Evolutionary conservation across 1,140 invertebrate genomes (phyloP), one percentile per base, ranked within the genome.

Genomic region (Hermetia illucens): DNA sequence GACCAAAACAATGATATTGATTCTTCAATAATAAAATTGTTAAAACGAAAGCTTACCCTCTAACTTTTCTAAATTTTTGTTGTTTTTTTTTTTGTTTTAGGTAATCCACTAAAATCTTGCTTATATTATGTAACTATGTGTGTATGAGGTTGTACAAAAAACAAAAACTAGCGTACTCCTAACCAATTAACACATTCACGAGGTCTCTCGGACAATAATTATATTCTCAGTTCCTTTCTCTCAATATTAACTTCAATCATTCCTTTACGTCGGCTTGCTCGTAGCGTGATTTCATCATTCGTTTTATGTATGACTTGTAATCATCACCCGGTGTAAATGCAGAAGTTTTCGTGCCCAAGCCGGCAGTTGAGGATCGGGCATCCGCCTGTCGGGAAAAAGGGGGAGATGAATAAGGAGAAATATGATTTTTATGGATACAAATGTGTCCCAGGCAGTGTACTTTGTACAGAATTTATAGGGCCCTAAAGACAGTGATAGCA

Each of bases 261-360:
- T 32, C 13, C 13, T 32, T 32, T 13, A 13, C 17, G 17, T 44
- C 21, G 2, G 40, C 53, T 62, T 82, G 79, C 49, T 82, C 75
- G 57, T 82, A 84, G 36, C 81, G 66, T 18, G 75, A 74, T 48
- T 79, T 76, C 75, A 89, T 86, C 69, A 87, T 83, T 63, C 88
- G 87, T 52, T 87, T 86, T 4, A 89, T 83, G 60, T 82, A 82
- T 44, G 87, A 82, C 63, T 88, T 88, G 53, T 91, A 90, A 9
- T 80, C 80, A 53, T 86, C 82, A 4, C 79, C 79, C 9, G 81
- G 77, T 32, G 72, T 60, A 43, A 80, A 72, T 3, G 69, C 66
- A 2, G 71, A 63, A 3, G 69, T 55, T 55, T 78, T 76, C 24
- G 76, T 74, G 13, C 83, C 83, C 36, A 87, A 62, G 17, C 78